phyloP scores from a whole-genome alignment of 1,140 invertebrate genomes.

The Drosophila aff. region DNA sequence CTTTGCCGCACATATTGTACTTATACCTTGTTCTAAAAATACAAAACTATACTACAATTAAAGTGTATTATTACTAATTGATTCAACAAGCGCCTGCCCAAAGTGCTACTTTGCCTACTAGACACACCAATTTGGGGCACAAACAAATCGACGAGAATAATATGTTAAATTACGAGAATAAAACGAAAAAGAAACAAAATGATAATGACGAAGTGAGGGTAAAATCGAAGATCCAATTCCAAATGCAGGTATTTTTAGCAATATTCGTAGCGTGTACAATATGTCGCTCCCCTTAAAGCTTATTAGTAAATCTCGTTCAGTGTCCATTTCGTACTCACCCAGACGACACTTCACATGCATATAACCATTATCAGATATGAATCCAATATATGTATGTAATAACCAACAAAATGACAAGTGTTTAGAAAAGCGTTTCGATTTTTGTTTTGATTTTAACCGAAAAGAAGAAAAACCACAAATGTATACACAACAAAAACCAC shows the following conservation, averaged over 20 bases:
- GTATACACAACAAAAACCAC: constrained; percentile 45
- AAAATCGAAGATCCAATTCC: constrained; percentile 32
- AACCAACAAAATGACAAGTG: constrained; percentile 45
- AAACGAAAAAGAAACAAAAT: constrained; percentile 12
- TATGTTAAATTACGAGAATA: constrained; percentile 5
- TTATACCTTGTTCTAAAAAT: constrained; percentile 49
- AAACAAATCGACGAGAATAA: constrained; percentile 34
- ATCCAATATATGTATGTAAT: constrained; percentile 50
- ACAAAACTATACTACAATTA: constrained; percentile 63
- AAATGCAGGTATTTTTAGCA: constrained; percentile 80
- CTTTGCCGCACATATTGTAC: constrained; percentile 60
- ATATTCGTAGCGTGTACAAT: constrained; percentile 80
- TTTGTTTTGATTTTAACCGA: constrained; percentile 56
- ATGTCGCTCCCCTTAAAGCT: constrained; percentile 76
- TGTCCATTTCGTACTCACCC: constrained; percentile 37
- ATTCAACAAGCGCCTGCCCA: constrained; percentile 74
- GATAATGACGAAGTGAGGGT: constrained; percentile 5
- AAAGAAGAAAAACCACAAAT: constrained; percentile 30
- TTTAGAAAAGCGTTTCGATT: constrained; percentile 66
- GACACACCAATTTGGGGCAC: constrained; percentile 33
- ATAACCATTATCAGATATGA: constrained; percentile 71
- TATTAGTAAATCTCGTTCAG: constrained; percentile 63
- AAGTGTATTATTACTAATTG: constrained; percentile 67
- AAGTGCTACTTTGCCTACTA: constrained; percentile 69
- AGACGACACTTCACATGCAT: constrained; percentile 68